These are phyloP conservation scores for Hydractinia symbiolongicarpus DNA, from an alignment of 30 jellyfish, hydroid and myxozoan genomes.

Conservation along the genomic window DNA sequence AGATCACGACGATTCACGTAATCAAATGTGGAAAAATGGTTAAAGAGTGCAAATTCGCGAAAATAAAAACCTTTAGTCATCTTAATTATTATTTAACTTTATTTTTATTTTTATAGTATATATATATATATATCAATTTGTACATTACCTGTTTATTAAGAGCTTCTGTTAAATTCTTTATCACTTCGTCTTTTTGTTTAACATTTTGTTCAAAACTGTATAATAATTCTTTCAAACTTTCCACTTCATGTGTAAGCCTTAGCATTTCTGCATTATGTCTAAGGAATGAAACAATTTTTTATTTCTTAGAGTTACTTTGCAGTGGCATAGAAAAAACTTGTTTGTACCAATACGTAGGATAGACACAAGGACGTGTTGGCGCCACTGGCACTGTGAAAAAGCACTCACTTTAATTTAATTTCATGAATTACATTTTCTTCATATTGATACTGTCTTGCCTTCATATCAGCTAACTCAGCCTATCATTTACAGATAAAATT, in stretches of 20 bases:
- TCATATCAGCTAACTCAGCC: slow-evolving; percentile 12
- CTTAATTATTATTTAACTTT: no score
- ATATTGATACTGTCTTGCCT: slow-evolving; percentile 1
- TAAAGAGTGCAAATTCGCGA: no score
- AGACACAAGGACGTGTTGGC: no score
- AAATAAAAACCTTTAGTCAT: no score
- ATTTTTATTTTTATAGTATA: no score
- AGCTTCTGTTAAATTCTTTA: slow-evolving; percentile 60
- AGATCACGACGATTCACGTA: no score
- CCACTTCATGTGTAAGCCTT: slow-evolving; percentile 48
- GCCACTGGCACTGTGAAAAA: background rate
- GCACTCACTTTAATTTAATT: background rate
- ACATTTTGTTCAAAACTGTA: slow-evolving; percentile 66
- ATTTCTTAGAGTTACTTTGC: background rate
- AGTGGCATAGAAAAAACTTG: background rate
- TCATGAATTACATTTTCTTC: background rate
- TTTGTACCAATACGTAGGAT: no score
- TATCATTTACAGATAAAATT: background rate
- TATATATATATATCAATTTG: no score
- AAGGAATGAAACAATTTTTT: background rate
- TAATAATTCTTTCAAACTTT: slow-evolving; percentile 59
- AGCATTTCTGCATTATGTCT: slow-evolving; percentile 61
- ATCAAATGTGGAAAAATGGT: no score
- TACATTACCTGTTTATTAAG: slow-evolving; percentile 55
- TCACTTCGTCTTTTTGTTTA: slow-evolving; percentile 71